These are phyloP conservation scores for Toxotes chatareus DNA, from an alignment of 2,113 vertebrate genomes.

Conservation along the genomic window DNA sequence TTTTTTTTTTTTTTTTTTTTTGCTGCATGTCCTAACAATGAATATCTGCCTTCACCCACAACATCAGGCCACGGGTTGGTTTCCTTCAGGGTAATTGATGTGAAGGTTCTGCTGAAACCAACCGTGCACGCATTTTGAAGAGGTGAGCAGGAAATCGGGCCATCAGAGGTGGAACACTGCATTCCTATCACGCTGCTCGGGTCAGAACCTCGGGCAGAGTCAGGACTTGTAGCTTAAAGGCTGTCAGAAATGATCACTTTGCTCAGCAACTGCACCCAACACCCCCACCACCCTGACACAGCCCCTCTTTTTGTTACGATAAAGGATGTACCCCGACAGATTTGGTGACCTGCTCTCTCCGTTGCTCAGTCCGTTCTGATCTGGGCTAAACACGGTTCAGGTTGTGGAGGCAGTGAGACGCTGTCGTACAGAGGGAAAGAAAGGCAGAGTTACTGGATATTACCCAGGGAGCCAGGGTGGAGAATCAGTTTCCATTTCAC, in stretches of 20 bases:
- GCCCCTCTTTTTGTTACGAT: slow-evolving; percentile 86
- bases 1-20: slow-evolving; percentile 32
- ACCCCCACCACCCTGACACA: slow-evolving; percentile 79
- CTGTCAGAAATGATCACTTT: slow-evolving; percentile 82
- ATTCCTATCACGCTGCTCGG: slow-evolving; percentile 83
- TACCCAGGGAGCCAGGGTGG: slow-evolving; percentile 86
- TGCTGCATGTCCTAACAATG: slow-evolving; percentile 81
- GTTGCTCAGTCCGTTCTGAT: slow-evolving; percentile 78
- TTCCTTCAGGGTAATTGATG: slow-evolving; percentile 89
- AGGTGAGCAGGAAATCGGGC: slow-evolving; percentile 87
- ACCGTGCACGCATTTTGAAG: slow-evolving; percentile 82
- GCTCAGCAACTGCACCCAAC: slow-evolving; percentile 52
- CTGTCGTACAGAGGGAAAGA: slow-evolving; percentile 83
- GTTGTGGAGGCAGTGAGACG: slow-evolving; percentile 39
- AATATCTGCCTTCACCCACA: slow-evolving; percentile 76
- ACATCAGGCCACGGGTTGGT: slow-evolving; percentile 79
- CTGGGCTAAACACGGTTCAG: slow-evolving; percentile 83
- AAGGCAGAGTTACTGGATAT: slow-evolving; percentile 90
- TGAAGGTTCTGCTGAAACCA: slow-evolving; percentile 80
- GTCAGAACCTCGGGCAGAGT: slow-evolving; percentile 80
- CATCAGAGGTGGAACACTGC: slow-evolving; percentile 80
- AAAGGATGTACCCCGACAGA: slow-evolving; percentile 83
- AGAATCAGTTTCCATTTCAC: slow-evolving; percentile 89
- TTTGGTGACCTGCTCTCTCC: slow-evolving; percentile 78
- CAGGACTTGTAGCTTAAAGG: slow-evolving; percentile 82